Evolutionary conservation across 2,113 vertebrate species (phyloP).

Genomic region (Oriolus oriolus): DNA sequence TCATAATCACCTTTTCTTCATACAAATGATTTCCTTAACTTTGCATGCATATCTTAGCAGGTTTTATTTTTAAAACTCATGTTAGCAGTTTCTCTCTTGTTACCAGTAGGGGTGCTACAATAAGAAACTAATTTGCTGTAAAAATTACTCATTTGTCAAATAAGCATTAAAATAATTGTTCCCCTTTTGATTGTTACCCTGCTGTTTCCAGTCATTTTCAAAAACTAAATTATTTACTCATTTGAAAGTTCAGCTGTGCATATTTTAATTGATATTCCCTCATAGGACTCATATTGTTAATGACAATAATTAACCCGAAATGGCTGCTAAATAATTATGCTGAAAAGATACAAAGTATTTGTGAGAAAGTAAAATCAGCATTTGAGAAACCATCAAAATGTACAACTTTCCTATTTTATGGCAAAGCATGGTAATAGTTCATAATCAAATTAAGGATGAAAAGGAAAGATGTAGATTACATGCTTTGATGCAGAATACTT

Average conservation of each 20-base stretch:
- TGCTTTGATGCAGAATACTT: conserved; percentile 75
- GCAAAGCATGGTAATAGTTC: conserved; percentile 74
- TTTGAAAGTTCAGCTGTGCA: conserved; percentile 83
- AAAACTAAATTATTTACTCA: conserved; percentile 95
- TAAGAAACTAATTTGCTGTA: conserved; percentile 92
- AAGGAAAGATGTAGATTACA: conserved; percentile 70
- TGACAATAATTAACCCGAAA: conserved; percentile 98
- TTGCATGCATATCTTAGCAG: conserved; percentile 80
- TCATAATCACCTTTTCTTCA: conserved; percentile 81
- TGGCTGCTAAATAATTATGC: conserved; percentile 95
- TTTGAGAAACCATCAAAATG: conserved; percentile 77
- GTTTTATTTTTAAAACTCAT: conserved; percentile 78
- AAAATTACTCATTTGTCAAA: conserved; percentile 92
- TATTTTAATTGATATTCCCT: conserved; percentile 92
- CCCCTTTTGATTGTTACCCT: conserved; percentile 95
- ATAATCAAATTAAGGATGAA: conserved; percentile 82
- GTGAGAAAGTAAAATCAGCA: conserved; percentile 79
- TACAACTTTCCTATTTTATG: conserved; percentile 75
- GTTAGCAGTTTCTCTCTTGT: conserved; percentile 75
- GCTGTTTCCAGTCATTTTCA: conserved; percentile 93
- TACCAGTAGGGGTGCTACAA: conserved; percentile 84
- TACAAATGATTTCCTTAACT: conserved; percentile 79
- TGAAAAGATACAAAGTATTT: conserved; percentile 78
- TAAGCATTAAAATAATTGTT: conserved; percentile 98
- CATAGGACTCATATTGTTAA: conserved; percentile 92